These are phyloP conservation scores for Mesembrinibis cayennensis DNA, from an alignment of 2,113 vertebrate genomes.

Conservation along the genomic window DNA sequence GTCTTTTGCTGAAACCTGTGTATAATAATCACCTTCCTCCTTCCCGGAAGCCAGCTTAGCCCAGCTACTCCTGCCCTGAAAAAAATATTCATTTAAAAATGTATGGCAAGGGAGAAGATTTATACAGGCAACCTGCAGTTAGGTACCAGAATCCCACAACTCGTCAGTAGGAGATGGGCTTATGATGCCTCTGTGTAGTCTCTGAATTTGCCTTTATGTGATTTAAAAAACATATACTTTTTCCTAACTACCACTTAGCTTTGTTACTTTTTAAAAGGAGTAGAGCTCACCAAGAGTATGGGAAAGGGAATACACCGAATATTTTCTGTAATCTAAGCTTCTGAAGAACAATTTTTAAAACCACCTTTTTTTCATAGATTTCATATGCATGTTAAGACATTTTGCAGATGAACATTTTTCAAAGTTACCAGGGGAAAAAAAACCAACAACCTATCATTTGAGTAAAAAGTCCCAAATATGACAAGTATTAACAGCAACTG, in stretches of 20 bases:
- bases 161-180: background rate
- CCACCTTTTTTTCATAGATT: background rate
- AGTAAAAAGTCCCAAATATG: background rate
- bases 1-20: background rate
- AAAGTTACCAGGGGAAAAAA: background rate
- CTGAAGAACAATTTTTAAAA: background rate
- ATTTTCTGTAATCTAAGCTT: background rate
- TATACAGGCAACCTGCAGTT: background rate
- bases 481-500: background rate
- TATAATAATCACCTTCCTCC: background rate
- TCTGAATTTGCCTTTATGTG: background rate
- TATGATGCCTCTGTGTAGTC: background rate
- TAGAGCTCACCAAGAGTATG: background rate
- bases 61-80: background rate
- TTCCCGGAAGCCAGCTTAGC: background rate
- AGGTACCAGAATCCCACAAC: background rate
- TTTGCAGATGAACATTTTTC: background rate
- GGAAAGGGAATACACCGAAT: background rate
- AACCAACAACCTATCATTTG: background rate
- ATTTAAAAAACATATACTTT: background rate
- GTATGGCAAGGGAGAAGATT: background rate
- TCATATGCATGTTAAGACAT: background rate
- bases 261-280: background rate
- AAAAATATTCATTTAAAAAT: background rate
- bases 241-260: background rate